A percentile compares a stretch with the other conserved stretches of the same genome.
Evolutionary conservation across 2,113 vertebrate species (phyloP).

Genomic region (Cygnus buccinator): DNA sequence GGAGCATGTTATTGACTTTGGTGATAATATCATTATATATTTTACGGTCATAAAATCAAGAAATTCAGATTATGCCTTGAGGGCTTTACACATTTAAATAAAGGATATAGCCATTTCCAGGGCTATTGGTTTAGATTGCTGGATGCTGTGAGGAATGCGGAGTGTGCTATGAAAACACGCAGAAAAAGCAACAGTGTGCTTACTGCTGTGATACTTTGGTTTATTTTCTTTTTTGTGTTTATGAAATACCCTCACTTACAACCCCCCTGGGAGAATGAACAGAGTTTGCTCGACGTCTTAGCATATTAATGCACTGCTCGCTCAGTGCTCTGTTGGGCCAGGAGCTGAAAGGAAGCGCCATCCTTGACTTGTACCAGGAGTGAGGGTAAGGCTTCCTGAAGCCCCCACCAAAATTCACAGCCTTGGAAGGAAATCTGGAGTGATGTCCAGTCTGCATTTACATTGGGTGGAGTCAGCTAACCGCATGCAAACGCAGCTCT

Average conservation of each 20-base stretch:
- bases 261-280: neutral
- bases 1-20: slow-evolving; percentile 64
- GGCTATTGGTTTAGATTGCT: slow-evolving; percentile 51
- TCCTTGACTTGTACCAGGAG: neutral
- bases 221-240: neutral
- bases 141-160: neutral
- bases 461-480: neutral
- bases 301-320: neutral
- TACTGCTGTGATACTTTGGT: neutral
- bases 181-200: neutral
- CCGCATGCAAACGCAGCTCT: neutral
- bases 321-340: neutral
- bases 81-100: slow-evolving; percentile 60
- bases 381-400: neutral
- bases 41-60: slow-evolving; percentile 59
- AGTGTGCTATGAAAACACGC: neutral
- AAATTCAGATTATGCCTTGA: slow-evolving; percentile 22
- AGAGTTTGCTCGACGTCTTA: neutral
- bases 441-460: neutral
- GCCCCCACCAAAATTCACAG: accelerated
- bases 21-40: slow-evolving; percentile 64
- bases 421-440: neutral
- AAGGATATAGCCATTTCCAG: slow-evolving; percentile 53
- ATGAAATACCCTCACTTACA: neutral
- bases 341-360: neutral